phyloP scores from a whole-genome alignment of 2,888 invertebrate species.

The Macrostomum cliftonense region DNA sequence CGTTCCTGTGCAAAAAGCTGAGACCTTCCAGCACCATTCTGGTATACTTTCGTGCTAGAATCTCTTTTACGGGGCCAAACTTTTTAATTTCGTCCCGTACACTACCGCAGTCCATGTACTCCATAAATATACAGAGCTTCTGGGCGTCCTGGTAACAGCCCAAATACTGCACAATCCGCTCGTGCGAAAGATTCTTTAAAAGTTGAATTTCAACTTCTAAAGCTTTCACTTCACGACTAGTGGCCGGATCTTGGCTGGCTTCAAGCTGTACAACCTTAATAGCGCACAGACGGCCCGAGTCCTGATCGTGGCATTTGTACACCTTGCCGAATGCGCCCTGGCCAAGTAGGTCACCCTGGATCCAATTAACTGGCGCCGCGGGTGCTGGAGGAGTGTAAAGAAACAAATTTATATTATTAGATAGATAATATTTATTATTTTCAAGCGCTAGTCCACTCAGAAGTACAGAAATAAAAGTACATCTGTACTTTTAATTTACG shows the following conservation, averaged over 20 bases:
- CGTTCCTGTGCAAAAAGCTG: conserved; percentile 34
- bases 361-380: no score
- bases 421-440: no score
- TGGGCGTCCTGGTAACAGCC: conserved; percentile 30
- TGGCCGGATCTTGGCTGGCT: conserved; percentile 27
- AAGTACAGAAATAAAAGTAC: no score
- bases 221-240: conserved; percentile 14
- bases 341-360: conserved; percentile 16
- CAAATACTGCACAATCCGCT: conserved; percentile 38
- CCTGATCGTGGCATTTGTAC: conserved; percentile 35
- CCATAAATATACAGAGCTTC: conserved; percentile 40
- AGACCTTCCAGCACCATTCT: conserved; percentile 39
- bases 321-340: conserved; percentile 39
- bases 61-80: conserved; percentile 35
- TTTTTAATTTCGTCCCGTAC: conserved; percentile 26
- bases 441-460: no score
- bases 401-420: no score
- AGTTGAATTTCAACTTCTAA: conserved; percentile 27
- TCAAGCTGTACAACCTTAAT: conserved; percentile 33
- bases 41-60: conserved; percentile 33
- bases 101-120: conserved; percentile 39
- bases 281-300: conserved; percentile 36
- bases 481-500: no score
- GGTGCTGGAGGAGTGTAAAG: no score
- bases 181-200: conserved; percentile 32